Percentiles rank a stretch among this genome's conserved stretches.
Conservation (phyloP, 2,888 invertebrate species). For the Nyleta sp. region DNA sequence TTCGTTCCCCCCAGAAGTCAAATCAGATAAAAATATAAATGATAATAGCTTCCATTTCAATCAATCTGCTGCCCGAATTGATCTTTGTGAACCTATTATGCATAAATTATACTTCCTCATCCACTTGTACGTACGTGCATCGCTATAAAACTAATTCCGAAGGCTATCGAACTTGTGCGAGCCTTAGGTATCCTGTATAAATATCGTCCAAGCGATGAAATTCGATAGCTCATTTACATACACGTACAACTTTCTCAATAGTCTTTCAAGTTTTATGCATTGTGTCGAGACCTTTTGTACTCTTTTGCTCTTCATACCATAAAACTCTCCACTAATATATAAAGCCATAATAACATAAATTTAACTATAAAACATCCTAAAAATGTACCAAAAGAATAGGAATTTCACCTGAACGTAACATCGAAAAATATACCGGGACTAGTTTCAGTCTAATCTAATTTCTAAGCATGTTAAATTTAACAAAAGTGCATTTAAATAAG, state of each 20-base stretch:
- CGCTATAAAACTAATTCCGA: slow-evolving; percentile 28
- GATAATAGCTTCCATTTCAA: too few relatives aligned
- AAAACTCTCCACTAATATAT: too few relatives aligned
- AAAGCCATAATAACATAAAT: too few relatives aligned
- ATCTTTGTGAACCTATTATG: neutral
- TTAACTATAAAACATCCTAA: too few relatives aligned
- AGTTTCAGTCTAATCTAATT: too few relatives aligned
- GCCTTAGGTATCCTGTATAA: slow-evolving; percentile 37
- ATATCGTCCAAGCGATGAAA: slow-evolving; percentile 41
- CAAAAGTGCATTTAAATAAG: too few relatives aligned
- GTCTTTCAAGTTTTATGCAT: slow-evolving; percentile 39
- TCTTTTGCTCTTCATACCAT: slow-evolving; percentile 4
- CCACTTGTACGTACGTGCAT: neutral
- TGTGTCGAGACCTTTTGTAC: neutral
- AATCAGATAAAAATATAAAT: too few relatives aligned
- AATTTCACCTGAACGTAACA: too few relatives aligned
- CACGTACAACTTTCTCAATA: slow-evolving; percentile 40
- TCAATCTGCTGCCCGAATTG: neutral
- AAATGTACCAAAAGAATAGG: too few relatives aligned
- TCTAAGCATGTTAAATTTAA: too few relatives aligned
- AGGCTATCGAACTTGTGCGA: slow-evolving; percentile 34
- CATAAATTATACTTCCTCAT: slow-evolving; percentile 7
- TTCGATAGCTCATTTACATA: slow-evolving; percentile 47
- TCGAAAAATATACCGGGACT: too few relatives aligned
- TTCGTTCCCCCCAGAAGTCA: too few relatives aligned